These are phyloP conservation scores for Junonia oenone DNA, from an alignment of 2,888 invertebrate species.

Conservation along the genomic window DNA sequence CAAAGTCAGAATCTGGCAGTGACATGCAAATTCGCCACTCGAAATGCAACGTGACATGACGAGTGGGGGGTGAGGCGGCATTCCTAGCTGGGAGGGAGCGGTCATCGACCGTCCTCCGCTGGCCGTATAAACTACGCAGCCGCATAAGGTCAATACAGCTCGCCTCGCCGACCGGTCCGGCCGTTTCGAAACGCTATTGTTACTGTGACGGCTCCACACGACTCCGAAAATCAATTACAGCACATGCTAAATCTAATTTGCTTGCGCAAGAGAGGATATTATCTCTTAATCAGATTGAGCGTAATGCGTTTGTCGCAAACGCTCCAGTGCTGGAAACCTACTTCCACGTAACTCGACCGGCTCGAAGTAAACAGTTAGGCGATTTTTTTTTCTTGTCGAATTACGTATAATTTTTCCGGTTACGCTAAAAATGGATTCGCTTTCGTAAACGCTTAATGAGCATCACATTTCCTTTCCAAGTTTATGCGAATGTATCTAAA, in stretches of 20 bases:
- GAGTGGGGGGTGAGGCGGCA: slow-evolving; percentile 52
- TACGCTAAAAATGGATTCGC: slow-evolving; percentile 19
- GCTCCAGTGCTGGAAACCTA: not conserved
- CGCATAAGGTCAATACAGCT: slow-evolving; percentile 72
- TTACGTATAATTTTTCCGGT: slow-evolving; percentile 27
- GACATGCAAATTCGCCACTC: slow-evolving; percentile 68
- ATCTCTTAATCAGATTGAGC: slow-evolving; percentile 45
- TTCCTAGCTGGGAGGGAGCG: slow-evolving; percentile 60
- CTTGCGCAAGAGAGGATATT: slow-evolving; percentile 53
- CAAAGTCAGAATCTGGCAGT: slow-evolving; percentile 26
- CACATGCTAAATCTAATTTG: slow-evolving; percentile 59
- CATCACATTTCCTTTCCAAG: slow-evolving; percentile 15
- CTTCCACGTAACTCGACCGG: not conserved
- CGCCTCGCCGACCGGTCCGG: slow-evolving; percentile 43
- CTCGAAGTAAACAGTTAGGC: slow-evolving; percentile 3
- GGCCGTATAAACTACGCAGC: slow-evolving; percentile 68
- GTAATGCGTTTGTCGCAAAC: slow-evolving; percentile 20
- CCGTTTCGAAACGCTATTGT: slow-evolving; percentile 65
- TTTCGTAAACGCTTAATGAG: slow-evolving; percentile 27
- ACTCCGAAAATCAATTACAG: slow-evolving; percentile 61
- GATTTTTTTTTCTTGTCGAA: slow-evolving; percentile 18
- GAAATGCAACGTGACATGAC: slow-evolving; percentile 69
- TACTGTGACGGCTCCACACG: slow-evolving; percentile 38
- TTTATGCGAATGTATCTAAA: not conserved
- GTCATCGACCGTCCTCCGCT: slow-evolving; percentile 77